Evolutionary conservation across 1,140 invertebrate genomes (phyloP).

Genomic region (Drosophila obscura): DNA sequence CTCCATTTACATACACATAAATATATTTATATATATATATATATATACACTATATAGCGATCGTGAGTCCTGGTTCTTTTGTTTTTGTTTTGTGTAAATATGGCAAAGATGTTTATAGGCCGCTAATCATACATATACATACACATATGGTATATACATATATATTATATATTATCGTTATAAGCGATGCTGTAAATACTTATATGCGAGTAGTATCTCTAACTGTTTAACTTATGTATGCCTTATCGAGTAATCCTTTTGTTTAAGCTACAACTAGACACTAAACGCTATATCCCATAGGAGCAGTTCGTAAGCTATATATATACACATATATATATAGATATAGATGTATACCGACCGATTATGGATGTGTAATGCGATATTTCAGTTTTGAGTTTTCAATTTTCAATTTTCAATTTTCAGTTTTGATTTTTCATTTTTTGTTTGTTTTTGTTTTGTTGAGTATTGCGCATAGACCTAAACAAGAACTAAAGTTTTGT

Average conservation of each 20-base stretch:
- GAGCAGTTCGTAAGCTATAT: constrained; percentile 18
- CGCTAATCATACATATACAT: not conserved
- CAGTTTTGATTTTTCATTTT: constrained; percentile 1
- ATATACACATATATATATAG: not conserved
- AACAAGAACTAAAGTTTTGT: constrained; percentile 69
- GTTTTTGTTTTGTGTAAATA: too few relatives aligned
- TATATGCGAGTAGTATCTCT: constrained; percentile 40
- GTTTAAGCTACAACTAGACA: constrained; percentile 45
- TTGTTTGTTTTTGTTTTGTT: constrained; percentile 42
- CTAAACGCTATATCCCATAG: constrained; percentile 35
- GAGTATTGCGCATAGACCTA: constrained; percentile 40
- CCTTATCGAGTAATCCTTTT: constrained; percentile 43
- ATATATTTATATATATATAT: constrained; percentile 2
- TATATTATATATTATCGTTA: constrained; percentile 51
- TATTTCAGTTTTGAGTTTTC: constrained; percentile 25
- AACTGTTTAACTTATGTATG: constrained; percentile 53
- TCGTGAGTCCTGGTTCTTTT: too few relatives aligned
- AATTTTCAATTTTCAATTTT: constrained; percentile 13
- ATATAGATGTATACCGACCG: not conserved
- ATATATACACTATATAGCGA: constrained; percentile 35
- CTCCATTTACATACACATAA: constrained; percentile 1
- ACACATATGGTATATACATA: constrained; percentile 6
- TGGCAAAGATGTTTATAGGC: too few relatives aligned
- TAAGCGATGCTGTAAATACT: constrained; percentile 68
- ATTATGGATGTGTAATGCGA: constrained; percentile 14